Conservation (phyloP, 2,113 vertebrate genomes). For the Microcebus griseorufus region DNA sequence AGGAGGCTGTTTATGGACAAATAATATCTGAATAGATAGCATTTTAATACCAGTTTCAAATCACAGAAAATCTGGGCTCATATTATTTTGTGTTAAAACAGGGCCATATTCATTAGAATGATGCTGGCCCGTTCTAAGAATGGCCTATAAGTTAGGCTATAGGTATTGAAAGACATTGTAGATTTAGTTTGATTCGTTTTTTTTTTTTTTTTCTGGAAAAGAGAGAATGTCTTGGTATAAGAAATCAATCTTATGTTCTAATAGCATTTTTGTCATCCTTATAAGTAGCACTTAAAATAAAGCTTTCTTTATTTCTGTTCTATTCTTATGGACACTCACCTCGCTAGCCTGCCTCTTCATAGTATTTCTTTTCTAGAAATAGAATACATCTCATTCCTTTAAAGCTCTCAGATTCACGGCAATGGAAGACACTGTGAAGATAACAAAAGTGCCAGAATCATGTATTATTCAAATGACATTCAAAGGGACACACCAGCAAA, state of each 20-base stretch:
- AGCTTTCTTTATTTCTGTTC: slow-evolving; percentile 48
- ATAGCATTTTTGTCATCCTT: slow-evolving; percentile 36
- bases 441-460: slow-evolving; percentile 45
- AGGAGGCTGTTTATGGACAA: neutral
- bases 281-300: slow-evolving; percentile 43
- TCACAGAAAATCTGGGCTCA: neutral
- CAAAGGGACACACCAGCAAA: slow-evolving; percentile 36
- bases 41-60: neutral
- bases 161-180: neutral
- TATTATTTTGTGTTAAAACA: neutral
- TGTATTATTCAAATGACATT: slow-evolving; percentile 68
- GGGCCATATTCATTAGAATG: neutral
- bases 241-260: neutral
- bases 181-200: neutral
- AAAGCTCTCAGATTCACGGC: slow-evolving; percentile 37
- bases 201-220: slow-evolving; percentile 26
- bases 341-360: slow-evolving; percentile 20
- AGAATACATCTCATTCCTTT: slow-evolving; percentile 46
- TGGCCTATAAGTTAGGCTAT: neutral
- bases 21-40: neutral
- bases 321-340: neutral
- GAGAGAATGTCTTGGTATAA: neutral
- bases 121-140: neutral
- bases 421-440: slow-evolving; percentile 11
- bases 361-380: slow-evolving; percentile 51